Evolutionary conservation across 2,113 vertebrate genomes (phyloP), one percentile per base, ranked within the genome.

Genomic region (Lynx canadensis): DNA sequence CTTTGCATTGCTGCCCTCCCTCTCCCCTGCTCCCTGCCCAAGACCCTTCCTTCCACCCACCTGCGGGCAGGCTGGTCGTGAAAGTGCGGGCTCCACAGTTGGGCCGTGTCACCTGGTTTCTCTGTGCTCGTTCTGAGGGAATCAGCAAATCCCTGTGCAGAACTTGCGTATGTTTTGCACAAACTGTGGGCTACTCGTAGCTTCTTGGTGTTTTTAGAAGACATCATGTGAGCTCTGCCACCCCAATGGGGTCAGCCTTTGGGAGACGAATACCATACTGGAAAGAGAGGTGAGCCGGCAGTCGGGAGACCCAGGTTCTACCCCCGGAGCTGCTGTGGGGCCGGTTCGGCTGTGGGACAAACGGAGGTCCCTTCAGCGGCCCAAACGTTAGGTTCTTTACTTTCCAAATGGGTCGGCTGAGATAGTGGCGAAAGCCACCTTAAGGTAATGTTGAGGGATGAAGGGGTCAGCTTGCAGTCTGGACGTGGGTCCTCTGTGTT

Each of bases 71-170:
- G 55, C n/a, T 11, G 36, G 65, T 80, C 41, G 1, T 3, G 45
- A 38, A 50, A 33, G 36, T 9, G 3, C 38, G 0, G 0, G 71
- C n/a, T 78, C 52, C 71, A 41, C 25, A 18, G 6, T 14, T 16
- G n/a, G 9, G 38, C 23, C 2, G 1, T 0, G 5, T 36, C 2
- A 0, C n/a, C 63, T 25, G 60, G 45, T 15, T n/a, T 69, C 16
- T 12, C 3, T 7, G 16, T 76, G 68, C 60, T 76, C 5, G 0
- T 29, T 29, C 41, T 65, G 19, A 79, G 41, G 41, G 31, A 45
- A 25, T 79, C 18, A 11, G 84, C 15, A 48, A 41, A 29, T 38
- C 9, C 2, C 5, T 15, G 27, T 25, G 25, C 12, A 14, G 33
- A 52, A 57, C 19, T n/a, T 31, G 1, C 14, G n/a, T 60, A 11